phyloP scores from a whole-genome alignment of 2,888 invertebrate species.

The Lingula anatina region DNA sequence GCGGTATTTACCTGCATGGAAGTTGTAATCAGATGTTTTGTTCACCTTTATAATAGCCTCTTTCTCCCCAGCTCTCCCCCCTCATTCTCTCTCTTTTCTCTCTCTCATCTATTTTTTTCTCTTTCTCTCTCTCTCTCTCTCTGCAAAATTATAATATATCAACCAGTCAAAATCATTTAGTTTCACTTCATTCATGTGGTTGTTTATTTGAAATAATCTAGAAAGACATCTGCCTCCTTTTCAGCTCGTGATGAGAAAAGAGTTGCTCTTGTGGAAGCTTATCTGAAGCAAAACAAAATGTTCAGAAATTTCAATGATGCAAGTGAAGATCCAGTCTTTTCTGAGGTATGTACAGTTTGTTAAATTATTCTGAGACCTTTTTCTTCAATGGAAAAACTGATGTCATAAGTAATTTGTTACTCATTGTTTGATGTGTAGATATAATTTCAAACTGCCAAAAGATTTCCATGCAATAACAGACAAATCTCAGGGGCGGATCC shows the following conservation, averaged over 20 bases:
- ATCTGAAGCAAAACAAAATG: conserved; percentile 75
- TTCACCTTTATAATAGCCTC: background rate
- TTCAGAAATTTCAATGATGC: conserved; percentile 74
- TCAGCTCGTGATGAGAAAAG: conserved; percentile 75
- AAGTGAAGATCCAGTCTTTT: conserved; percentile 75
- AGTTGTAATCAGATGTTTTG: background rate
- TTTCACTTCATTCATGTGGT: too few relatives aligned
- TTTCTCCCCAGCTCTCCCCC: background rate
- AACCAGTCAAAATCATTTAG: too few relatives aligned
- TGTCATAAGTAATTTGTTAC: too few relatives aligned
- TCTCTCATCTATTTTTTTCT: background rate
- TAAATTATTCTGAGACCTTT: background rate
- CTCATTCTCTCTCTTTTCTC: background rate
- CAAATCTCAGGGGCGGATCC: too few relatives aligned
- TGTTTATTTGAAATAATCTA: too few relatives aligned
- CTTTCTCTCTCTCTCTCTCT: background rate
- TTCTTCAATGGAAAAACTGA: background rate
- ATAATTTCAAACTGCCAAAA: too few relatives aligned
- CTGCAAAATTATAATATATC: background rate
- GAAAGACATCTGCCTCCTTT: too few relatives aligned
- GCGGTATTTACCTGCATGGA: conserved; percentile 19
- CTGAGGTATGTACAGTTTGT: conserved; percentile 53
- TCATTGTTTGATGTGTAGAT: too few relatives aligned
- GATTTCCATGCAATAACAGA: too few relatives aligned
- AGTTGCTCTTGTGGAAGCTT: conserved; percentile 66